These are phyloP conservation scores for Tanypteryx hageni DNA, from an alignment of 2,888 invertebrate species.

Conservation along the genomic window DNA sequence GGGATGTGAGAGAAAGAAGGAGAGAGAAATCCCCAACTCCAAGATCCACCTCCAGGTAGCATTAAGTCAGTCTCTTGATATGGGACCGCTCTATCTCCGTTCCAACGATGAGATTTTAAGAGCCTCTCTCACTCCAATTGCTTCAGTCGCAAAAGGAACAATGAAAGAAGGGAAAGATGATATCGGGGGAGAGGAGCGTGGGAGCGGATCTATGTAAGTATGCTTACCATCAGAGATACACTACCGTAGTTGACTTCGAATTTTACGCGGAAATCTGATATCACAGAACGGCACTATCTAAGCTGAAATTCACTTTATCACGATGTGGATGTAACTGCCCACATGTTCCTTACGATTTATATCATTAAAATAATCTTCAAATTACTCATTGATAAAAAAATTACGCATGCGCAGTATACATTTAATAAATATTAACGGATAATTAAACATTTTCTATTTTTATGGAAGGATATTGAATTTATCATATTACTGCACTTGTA, in stretches of 20 bases:
- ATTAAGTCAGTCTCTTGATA: conserved; percentile 35
- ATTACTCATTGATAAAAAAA: too few relatives aligned
- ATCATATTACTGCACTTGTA: too few relatives aligned
- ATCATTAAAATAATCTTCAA: too few relatives aligned
- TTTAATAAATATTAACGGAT: too few relatives aligned
- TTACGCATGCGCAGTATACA: too few relatives aligned
- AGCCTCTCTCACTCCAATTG: conserved; percentile 13
- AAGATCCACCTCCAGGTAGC: conserved; percentile 14
- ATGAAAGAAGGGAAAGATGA: background rate
- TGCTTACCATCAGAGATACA: background rate
- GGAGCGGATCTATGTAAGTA: background rate
- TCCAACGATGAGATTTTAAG: conserved; percentile 25
- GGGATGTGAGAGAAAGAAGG: too few relatives aligned
- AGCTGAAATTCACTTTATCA: too few relatives aligned
- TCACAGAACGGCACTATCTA: too few relatives aligned
- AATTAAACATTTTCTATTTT: too few relatives aligned
- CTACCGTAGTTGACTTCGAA: background rate
- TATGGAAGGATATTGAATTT: too few relatives aligned
- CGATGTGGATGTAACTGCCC: too few relatives aligned
- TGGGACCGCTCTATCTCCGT: conserved; percentile 22
- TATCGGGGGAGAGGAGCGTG: background rate
- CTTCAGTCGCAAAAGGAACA: background rate
- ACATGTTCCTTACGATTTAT: too few relatives aligned
- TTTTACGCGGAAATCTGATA: conserved; percentile 22
- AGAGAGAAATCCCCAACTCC: background rate